phyloP scores from a whole-genome alignment of 2,888 invertebrate genomes.

The Conus canariensis region DNA sequence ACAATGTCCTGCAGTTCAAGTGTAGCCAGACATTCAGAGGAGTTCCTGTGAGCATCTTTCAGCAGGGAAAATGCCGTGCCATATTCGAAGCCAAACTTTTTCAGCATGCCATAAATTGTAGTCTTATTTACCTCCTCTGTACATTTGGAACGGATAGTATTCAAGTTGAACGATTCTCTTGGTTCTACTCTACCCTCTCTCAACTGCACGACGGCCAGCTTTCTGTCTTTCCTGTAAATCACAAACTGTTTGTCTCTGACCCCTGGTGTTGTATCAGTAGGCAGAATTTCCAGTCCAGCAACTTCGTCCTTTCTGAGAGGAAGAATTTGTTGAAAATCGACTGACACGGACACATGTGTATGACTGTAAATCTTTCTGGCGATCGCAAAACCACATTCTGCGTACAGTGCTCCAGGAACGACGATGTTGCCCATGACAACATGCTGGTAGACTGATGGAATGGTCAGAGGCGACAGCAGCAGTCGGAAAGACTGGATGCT shows the following conservation, averaged over 20 bases:
- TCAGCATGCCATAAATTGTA: conserved; percentile 39
- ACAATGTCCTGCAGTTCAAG: conserved; percentile 51
- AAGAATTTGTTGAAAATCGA: conserved; percentile 40
- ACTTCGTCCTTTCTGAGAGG: conserved; percentile 7
- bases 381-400: conserved; percentile 59
- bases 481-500: conserved; percentile 25
- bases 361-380: conserved; percentile 33
- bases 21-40: conserved; percentile 53
- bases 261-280: neutral
- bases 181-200: conserved; percentile 24
- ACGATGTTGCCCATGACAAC: conserved; percentile 52
- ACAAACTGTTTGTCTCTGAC: conserved; percentile 3
- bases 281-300: conserved; percentile 8
- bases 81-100: conserved; percentile 44
- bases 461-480: conserved; percentile 33
- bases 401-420: conserved; percentile 59
- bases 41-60: conserved; percentile 47
- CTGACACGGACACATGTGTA: conserved; percentile 35
- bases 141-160: conserved; percentile 36
- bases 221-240: conserved; percentile 25
- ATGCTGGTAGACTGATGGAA: conserved; percentile 58
- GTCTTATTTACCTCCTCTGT: conserved; percentile 34
- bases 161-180: conserved; percentile 35
- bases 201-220: conserved; percentile 39
- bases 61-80: conserved; percentile 41